Conservation (phyloP, 2,888 invertebrate genomes). For the Tetragonula carbonaria region DNA sequence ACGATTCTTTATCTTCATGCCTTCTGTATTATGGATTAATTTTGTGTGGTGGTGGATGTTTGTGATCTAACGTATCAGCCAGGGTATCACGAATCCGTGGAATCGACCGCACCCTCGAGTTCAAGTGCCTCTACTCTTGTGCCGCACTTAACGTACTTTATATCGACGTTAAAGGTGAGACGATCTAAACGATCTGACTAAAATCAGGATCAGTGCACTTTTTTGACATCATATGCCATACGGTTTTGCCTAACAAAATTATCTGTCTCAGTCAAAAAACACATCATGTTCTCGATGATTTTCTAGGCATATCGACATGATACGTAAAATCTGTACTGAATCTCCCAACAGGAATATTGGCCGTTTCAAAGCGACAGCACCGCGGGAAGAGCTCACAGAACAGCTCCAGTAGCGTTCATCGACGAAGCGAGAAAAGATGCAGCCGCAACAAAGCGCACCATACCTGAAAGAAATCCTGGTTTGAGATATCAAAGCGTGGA, state of each 20-base stretch:
- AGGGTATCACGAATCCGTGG: constrained; percentile 80
- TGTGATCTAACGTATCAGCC: constrained; percentile 73
- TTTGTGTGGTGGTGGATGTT: constrained; percentile 53
- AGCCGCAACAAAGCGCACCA: constrained; percentile 61
- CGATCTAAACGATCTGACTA: neutral
- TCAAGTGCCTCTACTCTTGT: constrained; percentile 85
- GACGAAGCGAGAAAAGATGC: constrained; percentile 58
- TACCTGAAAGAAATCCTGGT: constrained; percentile 60
- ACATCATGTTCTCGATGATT: neutral
- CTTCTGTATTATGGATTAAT: constrained; percentile 55
- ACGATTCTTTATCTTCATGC: constrained; percentile 55
- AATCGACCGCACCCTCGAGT: constrained; percentile 75
- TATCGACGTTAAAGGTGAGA: constrained; percentile 90
- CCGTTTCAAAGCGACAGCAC: constrained; percentile 89
- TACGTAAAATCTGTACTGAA: neutral
- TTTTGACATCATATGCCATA: neutral
- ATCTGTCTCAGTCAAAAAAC: neutral
- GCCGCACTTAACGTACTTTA: constrained; percentile 89
- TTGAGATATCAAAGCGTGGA: constrained; percentile 70
- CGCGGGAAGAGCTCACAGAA: constrained; percentile 89
- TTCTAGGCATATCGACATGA: neutral
- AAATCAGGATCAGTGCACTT: neutral
- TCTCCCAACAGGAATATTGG: constrained; percentile 87
- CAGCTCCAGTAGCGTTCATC: constrained; percentile 78
- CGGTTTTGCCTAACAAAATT: neutral